phyloP scores from a whole-genome alignment of 2,888 invertebrate genomes.

The Tubulanus polymorphus region DNA sequence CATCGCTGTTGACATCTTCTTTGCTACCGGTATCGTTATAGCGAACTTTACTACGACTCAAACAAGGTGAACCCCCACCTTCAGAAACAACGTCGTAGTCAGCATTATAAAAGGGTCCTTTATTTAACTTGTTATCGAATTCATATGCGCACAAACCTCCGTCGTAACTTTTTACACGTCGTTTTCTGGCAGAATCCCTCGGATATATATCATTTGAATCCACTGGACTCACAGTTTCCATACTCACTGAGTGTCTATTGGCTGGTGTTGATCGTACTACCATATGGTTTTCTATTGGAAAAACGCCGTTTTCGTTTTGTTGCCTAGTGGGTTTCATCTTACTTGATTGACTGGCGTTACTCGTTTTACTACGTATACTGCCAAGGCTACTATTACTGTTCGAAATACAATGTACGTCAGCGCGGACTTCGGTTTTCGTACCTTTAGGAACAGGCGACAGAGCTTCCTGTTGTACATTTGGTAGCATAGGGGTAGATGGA shows the following conservation, averaged over 20 bases:
- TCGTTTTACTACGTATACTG: not conserved
- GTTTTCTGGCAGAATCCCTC: conserved; percentile 11
- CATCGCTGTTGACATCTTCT: conserved; percentile 53
- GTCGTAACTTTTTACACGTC: conserved; percentile 41
- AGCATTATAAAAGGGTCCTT: conserved; percentile 39
- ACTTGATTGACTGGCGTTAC: not conserved
- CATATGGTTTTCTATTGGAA: too few relatives aligned
- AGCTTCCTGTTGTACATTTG: not conserved
- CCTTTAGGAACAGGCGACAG: conserved; percentile 21
- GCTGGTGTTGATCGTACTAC: not conserved
- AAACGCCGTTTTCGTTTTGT: too few relatives aligned
- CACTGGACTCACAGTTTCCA: conserved; percentile 25
- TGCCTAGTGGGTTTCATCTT: not conserved
- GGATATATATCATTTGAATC: conserved; percentile 1
- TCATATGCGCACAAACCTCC: conserved; percentile 28
- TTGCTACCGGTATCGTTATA: conserved; percentile 58
- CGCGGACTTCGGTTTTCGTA: conserved; percentile 25
- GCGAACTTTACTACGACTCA: conserved; percentile 39
- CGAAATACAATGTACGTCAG: conserved; percentile 18
- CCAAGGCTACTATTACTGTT: conserved; percentile 3
- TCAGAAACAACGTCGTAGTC: conserved; percentile 41
- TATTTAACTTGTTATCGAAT: conserved; percentile 39
- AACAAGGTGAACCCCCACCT: conserved; percentile 32
- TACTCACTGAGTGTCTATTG: conserved; percentile 25
- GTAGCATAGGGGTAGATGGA: not conserved